Percentiles rank a stretch among this genome's conserved stretches.
These are phyloP conservation scores for Tenrec ecaudatus DNA, from an alignment of 2,113 vertebrate species.

Conservation along the genomic window DNA sequence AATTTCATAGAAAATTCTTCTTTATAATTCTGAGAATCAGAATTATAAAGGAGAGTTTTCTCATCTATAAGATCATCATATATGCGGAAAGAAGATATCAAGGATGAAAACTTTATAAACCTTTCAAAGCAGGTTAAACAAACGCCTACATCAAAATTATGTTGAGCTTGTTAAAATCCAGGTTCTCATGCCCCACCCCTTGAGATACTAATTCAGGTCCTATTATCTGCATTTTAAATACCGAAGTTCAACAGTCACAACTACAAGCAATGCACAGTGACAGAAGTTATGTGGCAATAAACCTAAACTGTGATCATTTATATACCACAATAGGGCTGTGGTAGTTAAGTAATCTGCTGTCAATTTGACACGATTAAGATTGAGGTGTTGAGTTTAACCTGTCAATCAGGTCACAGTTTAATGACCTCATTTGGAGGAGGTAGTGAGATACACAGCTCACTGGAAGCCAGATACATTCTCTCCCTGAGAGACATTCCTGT, in stretches of 20 bases:
- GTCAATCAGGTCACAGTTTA: no score
- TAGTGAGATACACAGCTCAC: no score
- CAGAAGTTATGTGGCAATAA: not conserved
- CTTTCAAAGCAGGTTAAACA: constrained; percentile 22
- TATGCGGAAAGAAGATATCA: not conserved
- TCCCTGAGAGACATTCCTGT: no score
- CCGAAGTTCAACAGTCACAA: constrained; percentile 22
- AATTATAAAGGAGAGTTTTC: constrained; percentile 28
- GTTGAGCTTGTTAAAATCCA: not conserved
- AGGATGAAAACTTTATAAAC: not conserved
- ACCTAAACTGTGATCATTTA: not conserved
- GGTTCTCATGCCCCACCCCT: not conserved
- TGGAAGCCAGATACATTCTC: no score
- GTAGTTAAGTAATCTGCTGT: no score
- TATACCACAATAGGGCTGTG: not conserved
- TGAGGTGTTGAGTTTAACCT: no score
- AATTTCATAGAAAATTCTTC: constrained; percentile 65
- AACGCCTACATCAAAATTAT: not conserved
- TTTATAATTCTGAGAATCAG: not conserved
- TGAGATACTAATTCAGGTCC: not conserved
- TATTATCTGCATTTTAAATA: not conserved
- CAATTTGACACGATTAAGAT: no score
- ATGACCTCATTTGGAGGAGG: no score
- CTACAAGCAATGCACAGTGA: not conserved
- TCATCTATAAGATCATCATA: constrained; percentile 1